Conservation (phyloP, 2,113 vertebrate genomes). For the Solenodon paradoxus region DNA sequence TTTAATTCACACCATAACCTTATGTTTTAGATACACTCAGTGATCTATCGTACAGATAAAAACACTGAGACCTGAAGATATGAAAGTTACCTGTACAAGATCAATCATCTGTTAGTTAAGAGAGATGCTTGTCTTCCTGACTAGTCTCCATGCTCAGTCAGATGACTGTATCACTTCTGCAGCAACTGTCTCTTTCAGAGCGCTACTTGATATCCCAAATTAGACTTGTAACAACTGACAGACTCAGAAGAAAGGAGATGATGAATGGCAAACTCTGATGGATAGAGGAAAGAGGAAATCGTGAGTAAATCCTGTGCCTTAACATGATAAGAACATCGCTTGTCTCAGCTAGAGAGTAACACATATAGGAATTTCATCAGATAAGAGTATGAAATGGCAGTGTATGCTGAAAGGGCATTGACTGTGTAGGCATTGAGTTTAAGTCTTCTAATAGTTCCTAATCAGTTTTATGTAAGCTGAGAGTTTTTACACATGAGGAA, state of each 20-base stretch:
- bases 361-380: slow-evolving; percentile 1
- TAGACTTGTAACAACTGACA: slow-evolving; percentile 11
- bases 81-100: background rate
- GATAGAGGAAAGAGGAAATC: slow-evolving; percentile 15
- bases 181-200: background rate
- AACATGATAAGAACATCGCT: background rate
- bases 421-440: background rate
- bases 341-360: slow-evolving; percentile 11
- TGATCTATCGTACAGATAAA: background rate
- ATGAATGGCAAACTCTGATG: background rate
- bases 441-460: background rate
- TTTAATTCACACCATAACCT: background rate
- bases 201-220: slow-evolving; percentile 9
- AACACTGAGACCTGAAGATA: background rate
- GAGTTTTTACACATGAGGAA: background rate
- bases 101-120: background rate
- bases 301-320: background rate
- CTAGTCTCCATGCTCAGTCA: background rate
- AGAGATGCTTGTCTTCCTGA: background rate
- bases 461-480: background rate
- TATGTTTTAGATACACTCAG: background rate
- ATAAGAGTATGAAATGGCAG: background rate
- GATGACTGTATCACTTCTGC: background rate
- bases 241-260: slow-evolving; percentile 3
- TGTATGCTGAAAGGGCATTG: background rate